Evolutionary conservation across 2,113 vertebrate species (phyloP).

Genomic region (Deroptyus accipitrinus): DNA sequence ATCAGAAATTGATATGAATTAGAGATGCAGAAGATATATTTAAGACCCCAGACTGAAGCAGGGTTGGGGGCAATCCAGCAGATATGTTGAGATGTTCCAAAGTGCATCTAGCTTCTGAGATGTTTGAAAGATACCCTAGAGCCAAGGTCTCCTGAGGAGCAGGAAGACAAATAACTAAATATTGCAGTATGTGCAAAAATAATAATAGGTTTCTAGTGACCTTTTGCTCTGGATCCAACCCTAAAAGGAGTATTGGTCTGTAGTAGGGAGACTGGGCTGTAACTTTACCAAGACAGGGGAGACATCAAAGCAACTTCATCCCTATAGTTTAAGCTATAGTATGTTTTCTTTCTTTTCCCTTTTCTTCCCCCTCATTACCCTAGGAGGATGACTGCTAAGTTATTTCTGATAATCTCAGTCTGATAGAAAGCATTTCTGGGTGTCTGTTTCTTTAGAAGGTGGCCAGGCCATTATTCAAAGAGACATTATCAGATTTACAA

Average conservation of each 20-base stretch:
- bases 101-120: background rate
- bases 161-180: background rate
- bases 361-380: background rate
- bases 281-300: background rate
- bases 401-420: background rate
- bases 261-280: background rate
- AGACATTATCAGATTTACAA: background rate
- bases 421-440: background rate
- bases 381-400: background rate
- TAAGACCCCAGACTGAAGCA: background rate
- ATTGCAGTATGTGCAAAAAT: background rate
- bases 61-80: accelerated
- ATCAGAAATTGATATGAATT: background rate
- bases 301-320: background rate
- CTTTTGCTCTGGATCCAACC: background rate
- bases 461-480: background rate
- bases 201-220: background rate
- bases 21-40: background rate
- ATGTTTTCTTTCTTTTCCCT: background rate
- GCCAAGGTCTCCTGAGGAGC: background rate
- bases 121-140: background rate
- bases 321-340: background rate
- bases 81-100: background rate
- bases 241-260: background rate
- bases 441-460: background rate